Base-by-base conservation (phyloP, 1,140 invertebrate genomes). In the Sweltsa coloradensis region DNA sequence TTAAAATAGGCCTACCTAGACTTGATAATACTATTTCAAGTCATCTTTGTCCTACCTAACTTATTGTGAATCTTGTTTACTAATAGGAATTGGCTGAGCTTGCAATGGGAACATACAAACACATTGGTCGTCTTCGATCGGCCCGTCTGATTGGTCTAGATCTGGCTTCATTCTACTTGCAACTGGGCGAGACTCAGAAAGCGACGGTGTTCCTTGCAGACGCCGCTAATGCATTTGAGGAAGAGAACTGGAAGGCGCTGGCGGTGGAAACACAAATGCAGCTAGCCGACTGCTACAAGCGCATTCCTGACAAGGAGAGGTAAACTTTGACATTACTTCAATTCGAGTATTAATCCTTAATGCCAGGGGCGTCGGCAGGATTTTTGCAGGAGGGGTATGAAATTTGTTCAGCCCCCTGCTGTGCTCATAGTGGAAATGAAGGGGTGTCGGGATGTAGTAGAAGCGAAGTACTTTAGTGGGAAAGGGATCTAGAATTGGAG, bases 61-160 rank as follows among this genome's bases (percentile, higher is more conserved):
- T n/a, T n/a, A n/a, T n/a, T n/a, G n/a, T n/a, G n/a, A n/a, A n/a
- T n/a, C n/a, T n/a, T n/a, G n/a, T n/a, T n/a, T n/a, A n/a, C n/a
- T n/a, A n/a, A n/a, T 11, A 47, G 46, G 48, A 50, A 34, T 23
- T 45, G 22, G 48, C 48, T 26, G 48, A 50, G 29, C 41, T 50
- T 3, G 41, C 48, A 16, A 50, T 50, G 48, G 48, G 48, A 34
- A 97, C 92, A 1, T 97, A 89, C 58, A 98, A 98, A 63, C 91
- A 97, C 66, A 91, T 96, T 54, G 81, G 89, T 5, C 75, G 90
- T 39, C 71, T 87, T 45, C 68, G 89, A 50, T 89, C 79, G 29
- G 92, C 93, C 0, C 74, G 89, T 41, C 71, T 86, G 14, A 85
- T 97, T 48, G 93, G 93, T 0, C 75, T 82, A 51, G 86, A 95